These are phyloP conservation scores for Drusus annulatus DNA, from an alignment of 1,140 invertebrate genomes.

Conservation along the genomic window DNA sequence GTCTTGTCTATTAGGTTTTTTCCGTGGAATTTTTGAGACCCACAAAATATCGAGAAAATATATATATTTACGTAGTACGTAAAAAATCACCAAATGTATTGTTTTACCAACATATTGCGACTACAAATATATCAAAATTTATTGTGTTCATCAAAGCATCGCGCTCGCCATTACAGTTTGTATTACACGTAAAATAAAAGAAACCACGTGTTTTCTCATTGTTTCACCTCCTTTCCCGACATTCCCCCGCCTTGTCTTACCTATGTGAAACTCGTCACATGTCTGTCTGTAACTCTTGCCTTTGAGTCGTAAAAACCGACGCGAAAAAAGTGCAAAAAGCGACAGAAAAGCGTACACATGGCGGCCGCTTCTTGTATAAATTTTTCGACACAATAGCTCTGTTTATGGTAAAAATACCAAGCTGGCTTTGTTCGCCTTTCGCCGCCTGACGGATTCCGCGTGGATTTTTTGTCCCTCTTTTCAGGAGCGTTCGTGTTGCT, in stretches of 20 bases:
- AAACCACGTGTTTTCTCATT: background rate
- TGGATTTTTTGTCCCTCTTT: constrained; percentile 19
- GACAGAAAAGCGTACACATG: background rate
- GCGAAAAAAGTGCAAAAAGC: background rate
- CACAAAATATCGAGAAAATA: no score
- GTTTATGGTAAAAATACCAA: constrained; percentile 28
- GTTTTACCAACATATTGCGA: no score
- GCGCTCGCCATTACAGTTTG: constrained; percentile 2
- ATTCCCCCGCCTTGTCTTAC: background rate
- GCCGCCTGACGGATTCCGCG: constrained; percentile 19
- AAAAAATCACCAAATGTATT: no score
- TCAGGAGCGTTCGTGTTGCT: background rate
- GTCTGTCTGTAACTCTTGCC: constrained; percentile 5
- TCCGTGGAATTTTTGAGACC: no score
- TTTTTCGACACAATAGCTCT: constrained; percentile 33
- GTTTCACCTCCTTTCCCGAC: constrained; percentile 1
- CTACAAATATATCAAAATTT: no score
- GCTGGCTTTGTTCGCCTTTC: constrained; percentile 17
- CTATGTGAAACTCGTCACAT: constrained; percentile 19
- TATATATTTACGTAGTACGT: no score
- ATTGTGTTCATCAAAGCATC: no score
- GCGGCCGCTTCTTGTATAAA: constrained; percentile 22
- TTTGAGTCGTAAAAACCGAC: constrained; percentile 20
- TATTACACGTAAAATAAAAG: constrained; percentile 3
- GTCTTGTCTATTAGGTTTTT: no score